Base-by-base conservation (phyloP, 35 echinoderm and acorn worm genomes). In the Eucidaris tribuloides region DNA sequence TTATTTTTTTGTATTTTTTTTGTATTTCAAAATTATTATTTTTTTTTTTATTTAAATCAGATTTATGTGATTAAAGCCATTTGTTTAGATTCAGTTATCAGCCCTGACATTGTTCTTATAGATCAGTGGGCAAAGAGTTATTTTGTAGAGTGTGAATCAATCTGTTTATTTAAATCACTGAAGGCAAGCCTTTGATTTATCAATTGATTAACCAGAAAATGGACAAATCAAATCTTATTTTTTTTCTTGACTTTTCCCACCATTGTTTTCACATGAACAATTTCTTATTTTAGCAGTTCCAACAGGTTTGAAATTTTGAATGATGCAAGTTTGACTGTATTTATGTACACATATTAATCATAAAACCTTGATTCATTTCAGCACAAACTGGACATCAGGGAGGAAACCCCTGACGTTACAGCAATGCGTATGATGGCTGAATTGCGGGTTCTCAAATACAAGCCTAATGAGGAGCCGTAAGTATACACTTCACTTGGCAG, bases 321-420 rank as follows among this genome's bases (percentile, higher is more conserved):
- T 42, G 15, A 25, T 6, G 19, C 34, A 24, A 77, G 11, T 77
- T 13, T 24, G 36, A 77, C 45, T 14, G 40, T 34, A 43, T 42
- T 77, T 76, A 22, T 76, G 5, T 77, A 43, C 3, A n/a, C 20
- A 11, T 5, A 34, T 72, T 35, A 28, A 34, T 11, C n/a, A 7
- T 38, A 34, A 0, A 25, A 48, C 59, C 62, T 89, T 30, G 37
- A 44, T 5, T 54, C 46, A 71, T 82, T 62, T 2, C 45, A 99
- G 96, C 78, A 99, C 31, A 99, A 99, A 66, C 83, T 99, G 27
- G 96, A 99, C 52, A 90, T 99, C 54, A 82, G 96, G 34, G 96
- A 99, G 62, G 96, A 99, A 46, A 81, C 82, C 3, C 82, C 96
- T 30, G 96, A 99, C 77, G 68, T 64, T 11, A 99, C 96, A 46